Percentiles rank a stretch among this genome's conserved stretches.
Evolutionary conservation across 2,797 vertebrate genomes (phyloP).

Genomic region (Muscicapa comitata): DNA sequence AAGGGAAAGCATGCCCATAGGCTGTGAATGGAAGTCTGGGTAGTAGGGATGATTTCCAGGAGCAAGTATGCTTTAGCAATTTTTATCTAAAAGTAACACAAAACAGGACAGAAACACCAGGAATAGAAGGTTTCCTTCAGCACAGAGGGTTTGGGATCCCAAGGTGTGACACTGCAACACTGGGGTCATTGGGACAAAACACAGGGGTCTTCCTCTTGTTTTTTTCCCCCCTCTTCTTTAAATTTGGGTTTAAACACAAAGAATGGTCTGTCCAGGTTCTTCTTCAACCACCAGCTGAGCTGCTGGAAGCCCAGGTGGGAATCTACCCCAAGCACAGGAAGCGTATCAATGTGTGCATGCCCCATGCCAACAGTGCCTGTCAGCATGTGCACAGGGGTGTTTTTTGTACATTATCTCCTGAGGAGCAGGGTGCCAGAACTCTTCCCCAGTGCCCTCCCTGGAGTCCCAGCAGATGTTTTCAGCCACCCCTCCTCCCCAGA

Average conservation of each 20-base stretch:
- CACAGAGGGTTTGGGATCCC: not conserved
- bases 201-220: not conserved
- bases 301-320: not conserved
- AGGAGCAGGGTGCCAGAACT: not conserved
- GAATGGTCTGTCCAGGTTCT: not conserved
- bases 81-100: conserved; percentile 10
- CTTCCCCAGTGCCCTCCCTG: not conserved
- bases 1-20: not conserved
- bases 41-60: not conserved
- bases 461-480: not conserved
- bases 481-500: not conserved
- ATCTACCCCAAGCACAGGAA: not conserved
- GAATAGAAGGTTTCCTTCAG: not conserved
- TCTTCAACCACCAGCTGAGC: not conserved
- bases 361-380: not conserved
- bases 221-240: not conserved
- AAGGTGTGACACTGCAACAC: not conserved
- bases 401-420: not conserved
- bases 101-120: not conserved
- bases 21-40: not conserved
- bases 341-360: fast-evolving
- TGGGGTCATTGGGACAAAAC: not conserved
- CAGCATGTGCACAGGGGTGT: not conserved
- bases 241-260: not conserved
- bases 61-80: not conserved